Base-by-base conservation (phyloP, 2,888 invertebrate species). In the Lydus trimaculatus region DNA sequence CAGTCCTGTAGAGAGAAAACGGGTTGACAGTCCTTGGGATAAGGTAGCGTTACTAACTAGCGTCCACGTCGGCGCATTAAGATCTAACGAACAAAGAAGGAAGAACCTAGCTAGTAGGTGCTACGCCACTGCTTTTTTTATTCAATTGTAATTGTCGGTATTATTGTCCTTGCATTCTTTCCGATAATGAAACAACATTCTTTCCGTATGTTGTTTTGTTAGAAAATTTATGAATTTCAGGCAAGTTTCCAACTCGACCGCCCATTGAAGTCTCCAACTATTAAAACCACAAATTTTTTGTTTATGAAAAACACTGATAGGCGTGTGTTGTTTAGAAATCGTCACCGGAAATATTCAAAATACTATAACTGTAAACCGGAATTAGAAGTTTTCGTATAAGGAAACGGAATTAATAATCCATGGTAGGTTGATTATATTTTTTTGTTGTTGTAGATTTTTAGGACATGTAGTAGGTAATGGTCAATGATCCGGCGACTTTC, bases 401-500 rank as follows among this genome's bases (percentile, higher is more conserved):
- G 20, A 48, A 20, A 48, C 48, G 11, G 3, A 48, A 48, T 20
- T 48, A 48, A 48, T 9, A 48, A 48, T 48, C 48, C 2, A 48
- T 48, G 48, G 9, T 60, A 28, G 59, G n/a, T 59, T 59, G 59
- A 20, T 31, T 60, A n/a, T 9, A 33, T 33, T 13, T 39, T 39
- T 60, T 33, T 28, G n/a, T 28, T 31, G 15, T 20, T 59, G 25
- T 59, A 13, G 2, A 17, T 28, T 31, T 60, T 36, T 20, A 31
- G 33, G 20, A 17, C 67, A 59, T 33, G 64, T 61, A 69, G 64
- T 61, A 69, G 25, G 58, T 63, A 60, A 63, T 69, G 69, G 69
- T 69, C 69, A 69, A 63, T 63, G 69, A 36, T 69, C 69, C 58
- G 58, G 20, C 56, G 7, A 63, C 59, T 43, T 15, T 28, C 20